Base-by-base conservation (phyloP, 1,140 invertebrate species). In the Xylocopa sonorina region DNA sequence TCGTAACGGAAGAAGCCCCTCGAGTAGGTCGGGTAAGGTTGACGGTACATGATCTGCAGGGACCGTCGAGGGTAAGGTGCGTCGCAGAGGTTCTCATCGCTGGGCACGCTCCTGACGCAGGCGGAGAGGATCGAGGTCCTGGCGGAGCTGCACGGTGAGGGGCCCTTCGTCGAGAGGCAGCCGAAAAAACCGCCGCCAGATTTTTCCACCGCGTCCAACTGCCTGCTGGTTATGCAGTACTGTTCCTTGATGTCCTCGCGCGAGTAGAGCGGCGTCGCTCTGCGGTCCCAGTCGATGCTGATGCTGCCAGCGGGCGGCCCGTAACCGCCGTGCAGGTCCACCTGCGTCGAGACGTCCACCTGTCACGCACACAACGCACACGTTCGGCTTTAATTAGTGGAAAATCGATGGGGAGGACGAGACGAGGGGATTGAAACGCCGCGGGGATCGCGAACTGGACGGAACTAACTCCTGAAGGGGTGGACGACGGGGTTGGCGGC, bases 191-290 rank as follows among this genome's bases (percentile, higher is more conserved):
- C 94, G 74, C 95, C 94, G 85, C 96, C 89, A 93, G 95, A 90
- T 94, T 95, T 94, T 90, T 98, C 97, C 82, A 98, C 95, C 74
- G 97, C 96, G 89, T 97, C 96, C 89, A 98, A 92, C 91, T 98
- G 97, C 88, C 97, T 95, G 90, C 96, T 96, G 87, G 96, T 98
- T 92, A 98, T 97, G 93, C 98, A 98, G 93, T 98, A 98, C 91
- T 98, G 96, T 88, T 97, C 97, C 51, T 96, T 93, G 80, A 97
- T 97, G 90, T 98, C 97, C 92, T 98, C 97, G 86, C 97, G 96
- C 34, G 97, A 98, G 93, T 98, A 98, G 82, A 97, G 94, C 43
- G 96, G 96, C 69, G 95, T 93, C 21, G 88, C 89, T 0, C 92
- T 88, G 55, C 92, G 90, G 57, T 93, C 90, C 90, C 92, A 91